phyloP scores from a whole-genome alignment of 2,797 vertebrate genomes.

The Semotilus atromaculatus region DNA sequence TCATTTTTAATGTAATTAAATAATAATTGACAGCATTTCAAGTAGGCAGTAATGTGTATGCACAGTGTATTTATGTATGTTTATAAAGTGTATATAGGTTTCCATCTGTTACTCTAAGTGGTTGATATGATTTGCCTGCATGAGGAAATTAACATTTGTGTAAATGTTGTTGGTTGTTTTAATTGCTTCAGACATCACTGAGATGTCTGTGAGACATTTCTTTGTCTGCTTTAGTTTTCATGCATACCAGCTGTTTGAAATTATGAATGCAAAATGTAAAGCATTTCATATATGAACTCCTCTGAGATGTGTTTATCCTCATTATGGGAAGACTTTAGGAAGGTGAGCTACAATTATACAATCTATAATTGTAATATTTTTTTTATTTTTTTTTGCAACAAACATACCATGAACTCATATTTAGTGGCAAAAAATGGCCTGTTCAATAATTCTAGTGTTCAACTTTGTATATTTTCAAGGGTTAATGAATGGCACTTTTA shows the following conservation, averaged over 20 bases:
- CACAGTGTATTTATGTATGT: neutral
- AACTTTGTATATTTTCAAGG: conserved; percentile 82
- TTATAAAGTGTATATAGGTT: neutral
- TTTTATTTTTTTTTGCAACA: neutral
- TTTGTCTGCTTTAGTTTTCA: conserved; percentile 14
- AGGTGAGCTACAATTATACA: neutral
- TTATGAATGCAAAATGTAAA: neutral
- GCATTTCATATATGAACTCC: neutral
- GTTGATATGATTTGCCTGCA: conserved; percentile 1
- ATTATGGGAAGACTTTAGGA: neutral
- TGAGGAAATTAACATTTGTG: conserved; percentile 6
- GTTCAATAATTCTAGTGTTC: conserved; percentile 90
- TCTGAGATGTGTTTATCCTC: neutral
- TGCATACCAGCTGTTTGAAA: conserved; percentile 12
- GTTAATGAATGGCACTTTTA: conserved; percentile 91
- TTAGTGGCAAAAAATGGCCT: conserved; percentile 38
- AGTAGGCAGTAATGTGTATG: neutral
- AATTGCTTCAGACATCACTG: conserved; percentile 23
- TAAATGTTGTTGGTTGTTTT: conserved; percentile 19
- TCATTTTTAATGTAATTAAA: neutral
- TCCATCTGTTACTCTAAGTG: conserved; percentile 8
- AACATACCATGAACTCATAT: conserved; percentile 27
- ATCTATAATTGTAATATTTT: neutral
- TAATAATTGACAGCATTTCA: conserved; percentile 12
- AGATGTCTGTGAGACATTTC: conserved; percentile 6